These are phyloP conservation scores for Anguilla obscura DNA, from an alignment of 2,797 vertebrate genomes.

Conservation along the genomic window DNA sequence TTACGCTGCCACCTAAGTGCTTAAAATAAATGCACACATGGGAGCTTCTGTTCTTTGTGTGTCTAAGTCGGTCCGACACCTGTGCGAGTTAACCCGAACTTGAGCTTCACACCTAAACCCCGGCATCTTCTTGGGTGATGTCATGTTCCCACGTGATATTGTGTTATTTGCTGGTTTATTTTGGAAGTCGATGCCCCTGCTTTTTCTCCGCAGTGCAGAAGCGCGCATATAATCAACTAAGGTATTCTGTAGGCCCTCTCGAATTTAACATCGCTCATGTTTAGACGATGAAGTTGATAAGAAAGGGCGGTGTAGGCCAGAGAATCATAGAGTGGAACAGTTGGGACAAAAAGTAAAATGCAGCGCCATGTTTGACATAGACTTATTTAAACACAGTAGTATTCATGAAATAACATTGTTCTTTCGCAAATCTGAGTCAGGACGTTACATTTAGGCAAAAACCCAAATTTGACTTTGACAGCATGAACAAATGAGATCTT, in stretches of 20 bases:
- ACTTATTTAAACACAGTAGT: neutral
- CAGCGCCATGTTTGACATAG: neutral
- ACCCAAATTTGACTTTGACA: neutral
- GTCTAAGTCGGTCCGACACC: neutral
- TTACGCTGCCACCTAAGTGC: neutral
- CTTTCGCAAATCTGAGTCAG: neutral
- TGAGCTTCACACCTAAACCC: neutral
- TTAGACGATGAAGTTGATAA: too few species aligned
- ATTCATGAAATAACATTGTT: too few species aligned
- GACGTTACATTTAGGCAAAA: neutral
- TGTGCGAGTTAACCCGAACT: neutral
- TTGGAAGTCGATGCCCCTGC: neutral
- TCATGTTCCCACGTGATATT: neutral
- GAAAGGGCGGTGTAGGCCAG: neutral
- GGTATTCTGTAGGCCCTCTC: neutral
- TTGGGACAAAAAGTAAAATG: neutral
- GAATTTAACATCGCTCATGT: neutral
- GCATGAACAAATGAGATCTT: neutral
- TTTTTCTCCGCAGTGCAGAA: neutral
- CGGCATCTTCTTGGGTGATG: neutral
- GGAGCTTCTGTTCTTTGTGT: neutral
- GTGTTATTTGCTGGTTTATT: neutral
- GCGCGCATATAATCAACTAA: neutral
- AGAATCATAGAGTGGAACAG: neutral
- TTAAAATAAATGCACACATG: neutral